Base-by-base conservation (phyloP, 2,113 vertebrate genomes). In the Malurus cyaneus region DNA sequence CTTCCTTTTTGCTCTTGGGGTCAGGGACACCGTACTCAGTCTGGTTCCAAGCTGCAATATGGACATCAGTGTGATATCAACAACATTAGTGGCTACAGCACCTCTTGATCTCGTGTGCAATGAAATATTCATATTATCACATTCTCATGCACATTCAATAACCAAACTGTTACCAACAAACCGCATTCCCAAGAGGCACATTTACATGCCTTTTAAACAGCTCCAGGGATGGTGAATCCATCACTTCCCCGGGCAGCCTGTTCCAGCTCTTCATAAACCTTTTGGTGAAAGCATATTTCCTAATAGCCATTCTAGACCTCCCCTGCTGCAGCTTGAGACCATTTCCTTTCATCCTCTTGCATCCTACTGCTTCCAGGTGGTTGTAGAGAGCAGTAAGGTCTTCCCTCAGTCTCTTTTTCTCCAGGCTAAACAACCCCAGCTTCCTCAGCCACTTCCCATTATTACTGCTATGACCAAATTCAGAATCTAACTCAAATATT, bases 11-110 rank as follows among this genome's bases (percentile, higher is more conserved):
- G 46, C 91, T 92, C 95, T 98, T 99, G 26, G 99, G 99, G 39
- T 98, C 94, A 32, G 97, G 59, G 23, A 95, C 25, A 57, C 98
- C 98, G 7, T 99, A 99, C 2, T 97, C 80, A 9, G 99, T 99
- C 97, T 99, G 98, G 86, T 99, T 99, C 99, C 99, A 99, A 91
- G 98, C 99, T 99, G 96, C 71, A 97, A 93, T 23, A 96, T 11
- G 88, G 89, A 97, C 54, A 94, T 9, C 5, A 1, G 15, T 4
- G 23, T 7, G 25, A 39, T 32, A 60, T 64, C 39, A 87, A 31
- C n/a, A 81, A 49, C 16, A 19, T 19, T 6, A 65, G 8, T 29
- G n/a, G 28, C 39, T 67, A 54, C 19, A 64, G 28, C 28, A 78
- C 8, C 42, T 52, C 50, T 42, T 57, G 64, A 32, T 8, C 76